These are phyloP conservation scores for Amblyteles armatorius DNA, from an alignment of 2,888 invertebrate species.

Conservation along the genomic window DNA sequence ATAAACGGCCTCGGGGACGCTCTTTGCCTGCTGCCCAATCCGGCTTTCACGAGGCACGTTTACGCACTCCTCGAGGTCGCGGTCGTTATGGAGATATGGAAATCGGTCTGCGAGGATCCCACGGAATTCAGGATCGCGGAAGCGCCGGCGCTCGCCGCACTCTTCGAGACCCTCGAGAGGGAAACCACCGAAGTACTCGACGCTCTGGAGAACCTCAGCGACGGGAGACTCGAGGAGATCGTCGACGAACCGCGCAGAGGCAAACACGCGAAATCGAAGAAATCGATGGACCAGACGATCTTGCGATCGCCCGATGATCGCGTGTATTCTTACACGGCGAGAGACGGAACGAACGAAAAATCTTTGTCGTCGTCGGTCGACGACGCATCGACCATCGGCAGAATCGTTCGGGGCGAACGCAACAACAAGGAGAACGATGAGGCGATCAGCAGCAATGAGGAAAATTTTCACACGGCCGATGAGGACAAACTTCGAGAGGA, in stretches of 20 bases:
- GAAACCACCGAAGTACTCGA: conserved; percentile 76
- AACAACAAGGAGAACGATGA: conserved; percentile 14
- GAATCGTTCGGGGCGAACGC: conserved; percentile 5
- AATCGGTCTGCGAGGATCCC: conserved; percentile 80
- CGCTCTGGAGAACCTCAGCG: conserved; percentile 65
- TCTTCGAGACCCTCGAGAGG: conserved; percentile 76
- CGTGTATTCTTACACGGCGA: conserved; percentile 20
- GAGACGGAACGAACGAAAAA: conserved; percentile 15
- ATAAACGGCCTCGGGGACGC: conserved; percentile 87
- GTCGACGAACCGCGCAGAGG: conserved; percentile 16
- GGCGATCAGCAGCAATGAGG: conserved; percentile 31
- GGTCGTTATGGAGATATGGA: conserved; percentile 87
- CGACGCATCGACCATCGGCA: conserved; percentile 1
- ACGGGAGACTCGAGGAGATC: conserved; percentile 40
- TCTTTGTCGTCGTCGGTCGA: conserved; percentile 10
- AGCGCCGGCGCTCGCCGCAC: conserved; percentile 74
- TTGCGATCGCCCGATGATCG: not conserved
- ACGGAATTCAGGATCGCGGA: conserved; percentile 50
- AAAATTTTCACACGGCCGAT: conserved; percentile 49
- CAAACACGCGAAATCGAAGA: not conserved
- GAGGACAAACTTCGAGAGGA: conserved; percentile 40
- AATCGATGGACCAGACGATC: not conserved
- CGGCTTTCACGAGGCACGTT: conserved; percentile 87
- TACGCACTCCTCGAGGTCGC: conserved; percentile 88
- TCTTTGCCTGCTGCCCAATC: conserved; percentile 85